These are phyloP conservation scores for Halictus ligatus DNA, from an alignment of 2,888 invertebrate species.

Conservation along the genomic window DNA sequence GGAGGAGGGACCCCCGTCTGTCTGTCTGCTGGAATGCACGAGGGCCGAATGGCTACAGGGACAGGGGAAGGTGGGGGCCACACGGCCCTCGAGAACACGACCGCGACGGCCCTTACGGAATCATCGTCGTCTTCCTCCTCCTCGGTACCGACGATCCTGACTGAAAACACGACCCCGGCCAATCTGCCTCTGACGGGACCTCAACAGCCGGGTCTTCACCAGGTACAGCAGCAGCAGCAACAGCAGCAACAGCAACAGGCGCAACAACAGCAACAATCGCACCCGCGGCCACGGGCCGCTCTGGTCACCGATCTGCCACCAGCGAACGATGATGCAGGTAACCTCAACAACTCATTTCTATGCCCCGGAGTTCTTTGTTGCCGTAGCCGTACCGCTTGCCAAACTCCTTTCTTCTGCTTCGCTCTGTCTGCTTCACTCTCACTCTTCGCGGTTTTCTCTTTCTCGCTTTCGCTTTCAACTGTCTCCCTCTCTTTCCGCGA, in stretches of 20 bases:
- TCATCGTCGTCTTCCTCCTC: conserved; percentile 71
- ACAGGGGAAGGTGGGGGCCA: conserved; percentile 68
- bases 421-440: conserved; percentile 43
- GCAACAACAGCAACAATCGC: conserved; percentile 63
- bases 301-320: conserved; percentile 69
- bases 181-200: conserved; percentile 65
- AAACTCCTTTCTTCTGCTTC: conserved; percentile 57
- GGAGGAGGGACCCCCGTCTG: conserved; percentile 68
- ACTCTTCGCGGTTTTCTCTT: conserved; percentile 52
- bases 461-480: conserved; percentile 58
- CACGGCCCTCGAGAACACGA: conserved; percentile 68
- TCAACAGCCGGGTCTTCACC: conserved; percentile 65
- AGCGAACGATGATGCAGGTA: conserved; percentile 76
- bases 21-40: conserved; percentile 77
- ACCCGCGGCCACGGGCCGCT: conserved; percentile 66
- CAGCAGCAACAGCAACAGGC: conserved; percentile 44
- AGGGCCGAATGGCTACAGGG: conserved; percentile 80
- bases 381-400: conserved; percentile 73
- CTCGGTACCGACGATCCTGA: conserved; percentile 64
- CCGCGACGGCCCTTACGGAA: conserved; percentile 69
- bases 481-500: conserved; percentile 42
- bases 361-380: conserved; percentile 61
- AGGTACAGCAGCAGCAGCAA: conserved; percentile 57
- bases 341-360: conserved; percentile 66
- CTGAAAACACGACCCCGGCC: conserved; percentile 61